Evolutionary conservation across 2,113 vertebrate species (phyloP).

Genomic region (Genyomyrus donnyi): DNA sequence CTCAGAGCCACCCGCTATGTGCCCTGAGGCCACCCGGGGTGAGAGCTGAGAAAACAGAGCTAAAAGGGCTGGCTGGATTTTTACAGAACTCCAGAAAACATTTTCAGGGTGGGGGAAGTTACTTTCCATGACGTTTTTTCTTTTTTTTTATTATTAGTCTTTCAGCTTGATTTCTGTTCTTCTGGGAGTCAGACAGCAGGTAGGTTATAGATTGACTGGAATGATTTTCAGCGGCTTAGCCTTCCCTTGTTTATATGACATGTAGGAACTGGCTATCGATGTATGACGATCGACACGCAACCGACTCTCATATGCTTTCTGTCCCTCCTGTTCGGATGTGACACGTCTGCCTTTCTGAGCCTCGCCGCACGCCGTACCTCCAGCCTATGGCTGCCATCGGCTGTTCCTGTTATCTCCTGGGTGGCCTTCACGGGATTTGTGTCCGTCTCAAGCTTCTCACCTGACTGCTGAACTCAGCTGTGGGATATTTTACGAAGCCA

Average conservation of each 20-base stretch:
- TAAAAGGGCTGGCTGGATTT: not conserved
- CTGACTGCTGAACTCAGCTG: not conserved
- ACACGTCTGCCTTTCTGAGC: not conserved
- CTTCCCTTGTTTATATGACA: not conserved
- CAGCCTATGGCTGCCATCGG: not conserved
- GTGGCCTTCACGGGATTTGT: not conserved
- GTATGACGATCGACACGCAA: not conserved
- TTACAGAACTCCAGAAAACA: not conserved
- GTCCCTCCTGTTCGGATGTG: not conserved
- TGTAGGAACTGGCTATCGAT: not conserved
- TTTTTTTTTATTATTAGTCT: not conserved
- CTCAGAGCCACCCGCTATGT: not conserved
- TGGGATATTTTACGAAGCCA: not conserved
- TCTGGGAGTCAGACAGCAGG: not conserved
- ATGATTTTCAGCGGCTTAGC: not conserved
- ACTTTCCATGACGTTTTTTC: not conserved
- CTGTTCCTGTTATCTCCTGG: not conserved
- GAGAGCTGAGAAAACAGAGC: not conserved
- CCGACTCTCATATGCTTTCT: not conserved
- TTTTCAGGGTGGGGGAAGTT: not conserved
- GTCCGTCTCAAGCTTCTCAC: not conserved
- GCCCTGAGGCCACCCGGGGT: not conserved
- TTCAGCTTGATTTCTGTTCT: not conserved
- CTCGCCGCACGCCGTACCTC: not conserved
- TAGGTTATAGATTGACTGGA: not conserved